Percentiles rank a stretch among this genome's conserved stretches.
Conservation (phyloP, 2,888 invertebrate genomes). For the Caradrina kadenii region DNA sequence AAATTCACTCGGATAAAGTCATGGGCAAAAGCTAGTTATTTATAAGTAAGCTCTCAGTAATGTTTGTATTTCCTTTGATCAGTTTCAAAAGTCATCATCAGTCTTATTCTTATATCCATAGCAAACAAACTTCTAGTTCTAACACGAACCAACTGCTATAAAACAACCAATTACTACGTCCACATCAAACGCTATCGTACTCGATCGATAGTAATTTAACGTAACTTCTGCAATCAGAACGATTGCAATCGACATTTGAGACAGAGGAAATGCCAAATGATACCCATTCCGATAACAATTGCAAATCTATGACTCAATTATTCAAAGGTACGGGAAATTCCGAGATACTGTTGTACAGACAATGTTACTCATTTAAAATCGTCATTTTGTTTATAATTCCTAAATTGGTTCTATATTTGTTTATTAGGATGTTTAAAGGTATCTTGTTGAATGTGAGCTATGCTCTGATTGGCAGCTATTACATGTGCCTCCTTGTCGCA, state of each 20-base stretch:
- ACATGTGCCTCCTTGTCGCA: too few relatives aligned
- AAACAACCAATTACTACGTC: background rate
- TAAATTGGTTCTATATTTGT: background rate
- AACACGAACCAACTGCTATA: background rate
- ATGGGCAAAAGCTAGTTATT: too few relatives aligned
- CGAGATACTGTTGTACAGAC: background rate
- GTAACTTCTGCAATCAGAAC: constrained; percentile 9
- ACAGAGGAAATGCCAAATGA: constrained; percentile 40
- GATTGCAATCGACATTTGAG: constrained; percentile 21
- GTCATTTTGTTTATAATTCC: background rate
- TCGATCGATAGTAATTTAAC: constrained; percentile 31
- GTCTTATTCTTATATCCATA: background rate
- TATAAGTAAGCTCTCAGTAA: background rate
- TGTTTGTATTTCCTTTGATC: background rate
- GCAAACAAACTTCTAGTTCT: background rate
- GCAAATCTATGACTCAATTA: constrained; percentile 7
- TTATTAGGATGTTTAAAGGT: background rate
- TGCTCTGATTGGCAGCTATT: too few relatives aligned
- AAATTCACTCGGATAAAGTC: too few relatives aligned
- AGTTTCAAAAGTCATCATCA: background rate
- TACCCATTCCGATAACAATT: constrained; percentile 21
- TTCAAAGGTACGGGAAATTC: constrained; percentile 3
- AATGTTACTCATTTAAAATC: background rate
- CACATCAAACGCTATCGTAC: background rate
- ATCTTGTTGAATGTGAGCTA: background rate